Base-by-base conservation (phyloP, 2,113 vertebrate genomes). In the Tetrao urogallus region DNA sequence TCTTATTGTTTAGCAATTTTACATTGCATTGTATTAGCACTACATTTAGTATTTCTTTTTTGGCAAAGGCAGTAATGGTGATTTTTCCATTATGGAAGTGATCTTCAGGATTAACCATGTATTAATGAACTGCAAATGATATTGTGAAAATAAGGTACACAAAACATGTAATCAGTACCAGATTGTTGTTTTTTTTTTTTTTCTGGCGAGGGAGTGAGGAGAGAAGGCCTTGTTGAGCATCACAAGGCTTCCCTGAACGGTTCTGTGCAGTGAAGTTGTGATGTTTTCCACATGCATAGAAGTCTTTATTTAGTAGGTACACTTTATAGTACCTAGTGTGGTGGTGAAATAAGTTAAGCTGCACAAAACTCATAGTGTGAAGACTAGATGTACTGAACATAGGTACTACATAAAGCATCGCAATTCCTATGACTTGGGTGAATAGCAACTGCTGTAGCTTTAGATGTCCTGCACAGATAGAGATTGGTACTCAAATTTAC, bases 1-100 rank as follows among this genome's bases (percentile, higher is more conserved):
- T 90, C 69, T 38, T 92, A 73, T 81, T 84, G 90, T 93, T 95
- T 86, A 91, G 76, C 73, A 78, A 47, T 95, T 92, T 94, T 90
- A 83, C 8, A 3, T 84, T 56, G 63, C 66, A 64, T 77, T 60
- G 38, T 22, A 8, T 94, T 66, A 65, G 69, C 27, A 38, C 76
- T 80, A 66, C 84, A n/a, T 72, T 91, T 92, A 76, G 67, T 34
- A 13, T 56, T 66, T 86, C 11, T 87, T 91, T 91, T 89, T 78
- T 88, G 74, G 13, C 61, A 76, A 61, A 32, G 15, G 57, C 5
- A 10, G 27, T 58, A 79, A 40, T 45, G 60, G 42, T 81, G 60
- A 34, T 27, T 65, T 69, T 80, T 89, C 21, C 64, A 22, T 47
- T 38, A 12, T 79, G 17, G 78, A 47, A 32, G 20, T 74, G 7